phyloP scores from a whole-genome alignment of 1,140 invertebrate species.

The Drosophila nannoptera region DNA sequence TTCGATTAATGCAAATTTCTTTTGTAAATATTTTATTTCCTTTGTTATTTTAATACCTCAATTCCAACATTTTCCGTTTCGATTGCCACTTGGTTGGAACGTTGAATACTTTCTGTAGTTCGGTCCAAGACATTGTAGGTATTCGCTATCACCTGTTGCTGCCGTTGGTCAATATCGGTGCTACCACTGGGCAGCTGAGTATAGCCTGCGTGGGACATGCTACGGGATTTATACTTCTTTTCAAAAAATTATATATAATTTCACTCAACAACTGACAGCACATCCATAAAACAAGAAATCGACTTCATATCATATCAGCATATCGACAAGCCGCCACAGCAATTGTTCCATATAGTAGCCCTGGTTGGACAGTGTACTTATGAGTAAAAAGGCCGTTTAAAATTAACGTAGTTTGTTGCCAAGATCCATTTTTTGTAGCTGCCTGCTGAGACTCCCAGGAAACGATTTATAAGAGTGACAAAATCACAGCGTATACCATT shows the following conservation, averaged over 20 bases:
- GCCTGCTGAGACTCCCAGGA: slow-evolving; percentile 13
- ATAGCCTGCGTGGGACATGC: slow-evolving; percentile 57
- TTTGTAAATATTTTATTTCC: not conserved
- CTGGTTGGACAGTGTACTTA: slow-evolving; percentile 3
- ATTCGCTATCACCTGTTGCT: slow-evolving; percentile 55
- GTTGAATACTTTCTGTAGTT: slow-evolving; percentile 57
- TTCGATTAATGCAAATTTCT: too few relatives aligned
- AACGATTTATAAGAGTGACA: slow-evolving; percentile 63
- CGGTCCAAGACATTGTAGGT: slow-evolving; percentile 65
- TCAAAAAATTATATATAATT: not conserved
- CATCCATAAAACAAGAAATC: slow-evolving; percentile 7
- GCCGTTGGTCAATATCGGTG: slow-evolving; percentile 42
- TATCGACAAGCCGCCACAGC: slow-evolving; percentile 23
- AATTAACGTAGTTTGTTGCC: slow-evolving; percentile 42
- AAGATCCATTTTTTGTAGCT: slow-evolving; percentile 27
- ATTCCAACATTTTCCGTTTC: slow-evolving; percentile 90
- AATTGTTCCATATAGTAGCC: slow-evolving; percentile 9
- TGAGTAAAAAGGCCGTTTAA: slow-evolving; percentile 11
- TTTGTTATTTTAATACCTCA: slow-evolving; percentile 81
- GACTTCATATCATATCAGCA: not conserved
- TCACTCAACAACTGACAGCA: not conserved
- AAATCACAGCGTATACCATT: slow-evolving; percentile 50
- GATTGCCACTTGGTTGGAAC: slow-evolving; percentile 86
- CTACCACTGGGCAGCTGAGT: slow-evolving; percentile 60
- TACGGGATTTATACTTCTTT: not conserved